Percentiles rank a stretch among this genome's conserved stretches.
Evolutionary conservation across 2,113 vertebrate species (phyloP).

Genomic region (Epinephelus moara): DNA sequence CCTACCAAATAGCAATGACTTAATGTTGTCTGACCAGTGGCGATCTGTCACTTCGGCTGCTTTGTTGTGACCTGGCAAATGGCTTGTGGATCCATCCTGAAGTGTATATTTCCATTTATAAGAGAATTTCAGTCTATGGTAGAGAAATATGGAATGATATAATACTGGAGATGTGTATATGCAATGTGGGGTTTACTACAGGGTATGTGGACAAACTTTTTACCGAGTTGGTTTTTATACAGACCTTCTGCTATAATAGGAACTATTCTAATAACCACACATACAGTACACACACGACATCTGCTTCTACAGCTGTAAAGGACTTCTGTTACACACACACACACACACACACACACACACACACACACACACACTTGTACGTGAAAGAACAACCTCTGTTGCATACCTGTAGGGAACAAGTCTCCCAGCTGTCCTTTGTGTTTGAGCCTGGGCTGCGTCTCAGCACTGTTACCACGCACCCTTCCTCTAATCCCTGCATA

Average conservation of each 20-base stretch:
- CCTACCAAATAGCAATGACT: conserved; percentile 28
- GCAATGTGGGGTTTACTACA: conserved; percentile 43
- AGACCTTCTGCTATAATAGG: conserved; percentile 58
- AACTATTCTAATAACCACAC: conserved; percentile 51
- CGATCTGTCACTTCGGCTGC: conserved; percentile 22
- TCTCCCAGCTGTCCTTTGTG: conserved; percentile 63
- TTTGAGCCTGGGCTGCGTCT: conserved; percentile 54
- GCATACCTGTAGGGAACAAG: conserved; percentile 62
- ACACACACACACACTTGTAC: conserved; percentile 49
- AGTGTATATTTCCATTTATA: conserved; percentile 68
- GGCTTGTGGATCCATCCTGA: conserved; percentile 51
- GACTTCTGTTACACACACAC: conserved; percentile 70
- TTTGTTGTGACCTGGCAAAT: conserved; percentile 36
- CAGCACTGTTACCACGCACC: conserved; percentile 43
- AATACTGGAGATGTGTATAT: conserved; percentile 30
- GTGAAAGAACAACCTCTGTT: conserved; percentile 60
- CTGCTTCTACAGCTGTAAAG: conserved; percentile 59
- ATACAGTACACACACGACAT: conserved; percentile 28
- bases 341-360: conserved; percentile 46
- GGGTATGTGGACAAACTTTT: conserved; percentile 60
- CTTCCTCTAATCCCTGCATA: conserved; percentile 42
- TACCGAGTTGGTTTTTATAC: conserved; percentile 36
- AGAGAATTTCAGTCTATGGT: conserved; percentile 43
- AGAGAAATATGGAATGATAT: conserved; percentile 32
- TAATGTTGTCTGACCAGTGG: conserved; percentile 34